These are phyloP conservation scores for Emydura subglobosa DNA, from an alignment of 2,113 vertebrate species.

Conservation along the genomic window DNA sequence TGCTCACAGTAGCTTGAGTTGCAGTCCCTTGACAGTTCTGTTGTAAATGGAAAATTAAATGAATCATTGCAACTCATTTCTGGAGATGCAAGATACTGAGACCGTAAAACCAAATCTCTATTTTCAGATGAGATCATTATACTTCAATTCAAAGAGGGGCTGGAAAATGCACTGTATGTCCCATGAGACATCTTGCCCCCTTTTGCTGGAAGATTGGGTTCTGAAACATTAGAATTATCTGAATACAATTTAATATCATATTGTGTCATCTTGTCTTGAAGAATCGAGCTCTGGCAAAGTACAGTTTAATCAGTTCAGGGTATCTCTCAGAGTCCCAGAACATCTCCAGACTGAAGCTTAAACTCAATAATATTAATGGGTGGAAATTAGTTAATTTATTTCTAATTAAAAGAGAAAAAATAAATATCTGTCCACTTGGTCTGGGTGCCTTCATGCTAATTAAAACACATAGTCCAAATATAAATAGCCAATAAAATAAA, in stretches of 20 bases:
- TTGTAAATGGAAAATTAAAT: background rate
- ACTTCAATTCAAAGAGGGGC: background rate
- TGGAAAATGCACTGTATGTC: background rate
- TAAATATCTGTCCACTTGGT: background rate
- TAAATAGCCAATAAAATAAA: slow-evolving; percentile 1
- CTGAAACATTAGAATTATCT: background rate
- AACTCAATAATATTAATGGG: slow-evolving; percentile 27
- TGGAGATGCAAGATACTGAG: background rate
- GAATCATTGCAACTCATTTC: slow-evolving; percentile 8
- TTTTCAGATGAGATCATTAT: background rate
- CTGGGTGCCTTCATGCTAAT: background rate
- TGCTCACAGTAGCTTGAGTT: background rate
- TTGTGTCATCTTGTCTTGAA: background rate
- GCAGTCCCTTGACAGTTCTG: background rate
- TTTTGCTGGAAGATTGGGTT: background rate
- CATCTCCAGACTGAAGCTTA: background rate
- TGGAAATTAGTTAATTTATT: slow-evolving; percentile 13
- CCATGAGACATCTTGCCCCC: background rate
- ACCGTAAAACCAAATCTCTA: background rate
- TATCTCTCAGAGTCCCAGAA: background rate
- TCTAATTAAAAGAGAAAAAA: slow-evolving; percentile 31
- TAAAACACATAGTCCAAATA: slow-evolving; percentile 1
- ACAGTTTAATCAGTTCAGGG: background rate
- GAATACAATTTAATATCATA: background rate
- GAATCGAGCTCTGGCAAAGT: background rate